Conservation (phyloP, 2,888 invertebrate species). For the Synergus gifuensis region DNA sequence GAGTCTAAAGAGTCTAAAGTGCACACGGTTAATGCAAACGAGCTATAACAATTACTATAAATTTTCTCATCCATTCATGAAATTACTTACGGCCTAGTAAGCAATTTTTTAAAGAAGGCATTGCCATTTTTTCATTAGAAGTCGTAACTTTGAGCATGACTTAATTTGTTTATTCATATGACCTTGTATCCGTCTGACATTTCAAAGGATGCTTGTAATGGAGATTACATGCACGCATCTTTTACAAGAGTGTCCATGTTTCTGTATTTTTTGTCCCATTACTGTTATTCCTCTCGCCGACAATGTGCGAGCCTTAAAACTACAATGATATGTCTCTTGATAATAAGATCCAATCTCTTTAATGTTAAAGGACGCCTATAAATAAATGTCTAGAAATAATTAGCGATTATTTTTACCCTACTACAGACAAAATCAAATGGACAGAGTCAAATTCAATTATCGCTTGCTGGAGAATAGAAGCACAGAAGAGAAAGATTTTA, state of each 20-base stretch:
- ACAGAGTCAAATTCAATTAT: background rate
- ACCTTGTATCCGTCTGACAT: constrained; percentile 37
- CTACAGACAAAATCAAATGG: no score
- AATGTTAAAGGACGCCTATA: constrained; percentile 4
- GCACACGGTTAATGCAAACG: constrained; percentile 30
- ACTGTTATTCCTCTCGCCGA: constrained; percentile 39
- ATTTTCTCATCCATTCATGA: constrained; percentile 32
- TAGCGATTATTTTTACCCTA: background rate
- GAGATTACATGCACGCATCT: constrained; percentile 41
- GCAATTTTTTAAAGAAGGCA: constrained; percentile 10
- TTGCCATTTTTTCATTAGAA: constrained; percentile 17
- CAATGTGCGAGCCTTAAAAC: constrained; percentile 37
- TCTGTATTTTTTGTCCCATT: constrained; percentile 38
- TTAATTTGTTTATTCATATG: constrained; percentile 41
- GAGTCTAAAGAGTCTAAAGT: constrained; percentile 12
- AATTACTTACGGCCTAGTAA: constrained; percentile 3
- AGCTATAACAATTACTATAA: constrained; percentile 38
- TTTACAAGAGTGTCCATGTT: constrained; percentile 41
- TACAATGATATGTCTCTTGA: constrained; percentile 30
- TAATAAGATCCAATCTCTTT: constrained; percentile 16
- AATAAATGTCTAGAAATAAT: background rate
- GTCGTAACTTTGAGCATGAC: constrained; percentile 21
- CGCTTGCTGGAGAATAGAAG: no score
- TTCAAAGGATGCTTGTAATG: constrained; percentile 41
- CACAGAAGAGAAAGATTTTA: no score